A percentile compares a stretch with the other conserved stretches of the same genome.
Evolutionary conservation across 2,797 vertebrate species (phyloP).

Genomic region (Centropyge bicolor): DNA sequence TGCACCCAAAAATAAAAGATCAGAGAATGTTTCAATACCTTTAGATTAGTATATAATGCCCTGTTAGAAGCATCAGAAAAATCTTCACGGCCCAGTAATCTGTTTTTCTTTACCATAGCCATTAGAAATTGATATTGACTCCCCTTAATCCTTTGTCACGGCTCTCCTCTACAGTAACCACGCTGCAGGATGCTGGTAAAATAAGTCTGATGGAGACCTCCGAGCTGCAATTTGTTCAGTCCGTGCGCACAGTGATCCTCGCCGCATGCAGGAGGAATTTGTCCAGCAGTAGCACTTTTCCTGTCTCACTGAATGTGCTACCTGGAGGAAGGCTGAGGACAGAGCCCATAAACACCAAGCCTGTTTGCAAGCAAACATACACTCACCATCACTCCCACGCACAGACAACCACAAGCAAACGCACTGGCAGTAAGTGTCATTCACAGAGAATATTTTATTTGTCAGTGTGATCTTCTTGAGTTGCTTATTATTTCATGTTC

Average conservation of each 20-base stretch:
- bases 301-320: conserved; percentile 26
- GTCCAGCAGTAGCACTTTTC: conserved; percentile 14
- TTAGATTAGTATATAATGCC: conserved; percentile 15
- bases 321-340: neutral
- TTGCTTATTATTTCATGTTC: neutral
- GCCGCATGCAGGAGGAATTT: conserved; percentile 16
- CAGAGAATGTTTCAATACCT: conserved; percentile 7
- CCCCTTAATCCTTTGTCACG: conserved; percentile 38
- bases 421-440: neutral
- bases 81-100: conserved; percentile 25
- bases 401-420: conserved; percentile 13
- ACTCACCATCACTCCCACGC: neutral
- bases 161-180: conserved; percentile 14
- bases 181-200: conserved; percentile 27
- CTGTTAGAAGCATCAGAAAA: conserved; percentile 22
- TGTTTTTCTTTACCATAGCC: conserved; percentile 26
- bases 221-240: conserved; percentile 35
- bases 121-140: conserved; percentile 50
- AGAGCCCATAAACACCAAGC: conserved; percentile 5
- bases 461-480: neutral
- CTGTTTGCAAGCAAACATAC: conserved; percentile 4
- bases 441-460: neutral
- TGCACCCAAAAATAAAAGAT: neutral
- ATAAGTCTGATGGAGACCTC: conserved; percentile 42
- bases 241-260: conserved; percentile 9